Base-by-base conservation (phyloP, 1,140 invertebrate species). In the Halesus radiatus region DNA sequence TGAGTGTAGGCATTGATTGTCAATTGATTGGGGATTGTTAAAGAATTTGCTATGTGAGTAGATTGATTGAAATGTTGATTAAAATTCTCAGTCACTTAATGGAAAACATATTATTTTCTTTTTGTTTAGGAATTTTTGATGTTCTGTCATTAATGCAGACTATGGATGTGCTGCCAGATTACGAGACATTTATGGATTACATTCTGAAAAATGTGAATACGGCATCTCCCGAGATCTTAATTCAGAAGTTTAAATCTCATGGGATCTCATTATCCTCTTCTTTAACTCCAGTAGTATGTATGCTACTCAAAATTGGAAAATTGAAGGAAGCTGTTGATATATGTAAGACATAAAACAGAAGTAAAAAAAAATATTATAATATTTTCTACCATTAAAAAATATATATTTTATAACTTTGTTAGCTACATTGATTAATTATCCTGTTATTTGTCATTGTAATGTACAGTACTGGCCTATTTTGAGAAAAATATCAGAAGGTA, bases 131-230 rank as follows among this genome's bases (percentile, higher is more conserved):
- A 56, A 86, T 92, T 78, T 89, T 91, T 84, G 86, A 88, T 23
- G 86, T 90, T 0, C 50, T 93, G 16, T 80, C 87, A 62, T 87
- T 86, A 68, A 92, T 92, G 90, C 72, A 87, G 3, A 54, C 86
- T 15, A 87, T 90, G 84, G 85, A 89, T 15, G 87, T 92, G 0
- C 85, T 86, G 52, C 84, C 89, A 0, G 91, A 93, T 83, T 85
- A 85, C 29, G 90, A 91, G 7, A 92, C 92, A 0, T 85, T 92
- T 20, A 80, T 88, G 66, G 75, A 87, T n/a, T 92, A 90, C 83
- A 84, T 90, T 4, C 79, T 92, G 10, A 91, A 90, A 0, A 86
- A 87, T 76, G 88, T 92, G 50, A 89, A 90, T 80, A 86, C 90
- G 20, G 85, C 83, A 0, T 87, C 91, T 75, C 87, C 90, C 0